Base-by-base conservation (phyloP, 2,113 vertebrate species). In the Suncus etruscus region DNA sequence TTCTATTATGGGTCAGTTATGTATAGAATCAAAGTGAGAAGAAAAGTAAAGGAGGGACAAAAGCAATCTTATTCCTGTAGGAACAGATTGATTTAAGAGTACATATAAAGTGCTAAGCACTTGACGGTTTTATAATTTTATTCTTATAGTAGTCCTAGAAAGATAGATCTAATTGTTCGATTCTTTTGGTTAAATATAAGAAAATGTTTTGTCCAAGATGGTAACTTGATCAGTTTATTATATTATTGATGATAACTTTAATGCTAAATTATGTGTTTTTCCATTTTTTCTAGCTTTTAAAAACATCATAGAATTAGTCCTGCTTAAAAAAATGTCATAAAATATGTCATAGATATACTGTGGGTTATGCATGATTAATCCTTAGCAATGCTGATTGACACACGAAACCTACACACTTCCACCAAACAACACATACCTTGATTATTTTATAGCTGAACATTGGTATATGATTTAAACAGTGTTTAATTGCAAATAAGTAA, bases 151-250 rank as follows among this genome's bases (percentile, higher is more conserved):
- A 54, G 12, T n/a, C 7, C 24, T 76, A 25, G 76, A n/a, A 72
- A 3, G 12, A 50, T 6, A 73, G 9, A 3, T 48, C 45, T 0
- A 54, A 8, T 61, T 69, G 18, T 70, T 4, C 25, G 1, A 87
- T 50, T 82, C 14, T 32, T 75, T 85, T 94, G 45, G 22, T n/a
- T 39, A 69, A 90, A 76, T 20, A 74, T 58, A 83, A 69, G 82
- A 78, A 78, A 18, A 39, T 85, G 16, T 69, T 50, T 81, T 85
- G 1, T 31, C 5, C 11, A 87, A 65, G 11, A 24, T 68, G 24
- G 25, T 20, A 29, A 66, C 5, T 61, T 61, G 16, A 61, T 61
- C 58, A 22, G 6, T 20, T 61, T 61, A 61, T 22, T 61, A 22
- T 1, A 69, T 51, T 15, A 61, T 10, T 61, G 29, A 47, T n/a